Evolutionary conservation across 2,888 invertebrate genomes (phyloP).

Genomic region (Tubulanus polymorphus): DNA sequence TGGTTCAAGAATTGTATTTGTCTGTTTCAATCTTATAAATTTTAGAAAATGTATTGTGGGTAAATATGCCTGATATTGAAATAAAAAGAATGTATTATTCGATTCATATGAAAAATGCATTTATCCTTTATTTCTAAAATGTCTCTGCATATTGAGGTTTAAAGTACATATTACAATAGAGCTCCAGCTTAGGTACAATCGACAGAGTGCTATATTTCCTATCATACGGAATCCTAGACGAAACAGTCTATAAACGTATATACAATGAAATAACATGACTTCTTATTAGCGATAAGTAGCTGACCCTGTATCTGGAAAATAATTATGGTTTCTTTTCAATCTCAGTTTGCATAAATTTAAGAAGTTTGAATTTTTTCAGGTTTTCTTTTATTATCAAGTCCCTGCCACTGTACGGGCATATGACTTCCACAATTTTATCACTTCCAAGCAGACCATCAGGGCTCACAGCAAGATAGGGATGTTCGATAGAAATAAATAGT

Average conservation of each 20-base stretch:
- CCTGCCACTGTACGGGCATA: constrained; percentile 18
- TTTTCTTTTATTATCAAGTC: constrained; percentile 5
- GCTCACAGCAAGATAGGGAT: constrained; percentile 17
- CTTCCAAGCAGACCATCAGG: constrained; percentile 20
- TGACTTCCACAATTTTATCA: constrained; percentile 17
- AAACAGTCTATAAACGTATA: constrained; percentile 16
- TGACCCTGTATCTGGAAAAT: constrained; percentile 20
- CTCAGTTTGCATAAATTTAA: too few species aligned
- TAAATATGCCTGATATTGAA: constrained; percentile 2
- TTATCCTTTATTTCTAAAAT: too few species aligned
- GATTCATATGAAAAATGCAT: too few species aligned
- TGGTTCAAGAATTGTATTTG: constrained; percentile 9
- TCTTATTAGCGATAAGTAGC: constrained; percentile 10
- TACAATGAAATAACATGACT: constrained; percentile 14
- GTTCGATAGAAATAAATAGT: constrained; percentile 10
- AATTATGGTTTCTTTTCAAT: too few species aligned
- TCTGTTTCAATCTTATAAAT: constrained; percentile 15
- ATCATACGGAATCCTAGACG: constrained; percentile 10
- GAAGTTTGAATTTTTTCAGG: constrained; percentile 10
- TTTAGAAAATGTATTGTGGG: constrained; percentile 18
- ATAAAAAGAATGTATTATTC: too few species aligned
- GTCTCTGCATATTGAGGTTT: constrained; percentile 7
- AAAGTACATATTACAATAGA: constrained; percentile 12
- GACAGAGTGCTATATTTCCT: constrained; percentile 5
- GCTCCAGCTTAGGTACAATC: constrained; percentile 12